Conservation (phyloP, 2,113 vertebrate species). For the Narcine bancroftii region DNA sequence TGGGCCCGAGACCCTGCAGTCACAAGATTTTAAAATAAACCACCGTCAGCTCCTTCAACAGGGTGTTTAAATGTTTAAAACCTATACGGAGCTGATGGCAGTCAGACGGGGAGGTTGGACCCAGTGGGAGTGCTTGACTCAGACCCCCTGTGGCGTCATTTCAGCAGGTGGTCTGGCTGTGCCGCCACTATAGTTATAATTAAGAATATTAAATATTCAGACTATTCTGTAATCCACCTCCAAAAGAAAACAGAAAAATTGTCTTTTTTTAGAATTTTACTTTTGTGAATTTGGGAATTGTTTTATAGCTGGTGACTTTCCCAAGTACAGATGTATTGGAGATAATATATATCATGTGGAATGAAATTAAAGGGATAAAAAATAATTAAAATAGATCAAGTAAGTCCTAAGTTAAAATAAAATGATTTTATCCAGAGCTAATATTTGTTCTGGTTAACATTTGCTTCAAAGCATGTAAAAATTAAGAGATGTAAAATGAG, state of each 20-base stretch:
- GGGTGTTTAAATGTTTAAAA: no score
- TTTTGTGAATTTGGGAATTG: not conserved
- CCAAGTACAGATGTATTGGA: not conserved
- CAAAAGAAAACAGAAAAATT: not conserved
- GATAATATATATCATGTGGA: not conserved
- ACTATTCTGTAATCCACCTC: not conserved
- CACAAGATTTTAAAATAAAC: no score
- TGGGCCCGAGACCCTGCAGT: no score
- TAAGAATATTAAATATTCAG: not conserved
- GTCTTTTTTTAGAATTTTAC: not conserved
- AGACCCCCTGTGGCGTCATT: no score
- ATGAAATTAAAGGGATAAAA: not conserved
- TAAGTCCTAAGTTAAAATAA: not conserved
- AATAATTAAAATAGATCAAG: not conserved
- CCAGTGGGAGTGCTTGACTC: no score
- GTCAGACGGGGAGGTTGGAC: no score
- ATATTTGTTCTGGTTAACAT: not conserved
- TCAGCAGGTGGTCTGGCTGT: no score
- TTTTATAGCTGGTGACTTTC: not conserved
- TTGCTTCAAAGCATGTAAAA: not conserved
- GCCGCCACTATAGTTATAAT: no score
- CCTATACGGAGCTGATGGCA: no score
- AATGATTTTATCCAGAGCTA: not conserved
- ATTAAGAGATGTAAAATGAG: not conserved
- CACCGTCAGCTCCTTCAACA: no score